phyloP scores from a whole-genome alignment of 2,113 vertebrate genomes.

The Macroglossus sobrinus region DNA sequence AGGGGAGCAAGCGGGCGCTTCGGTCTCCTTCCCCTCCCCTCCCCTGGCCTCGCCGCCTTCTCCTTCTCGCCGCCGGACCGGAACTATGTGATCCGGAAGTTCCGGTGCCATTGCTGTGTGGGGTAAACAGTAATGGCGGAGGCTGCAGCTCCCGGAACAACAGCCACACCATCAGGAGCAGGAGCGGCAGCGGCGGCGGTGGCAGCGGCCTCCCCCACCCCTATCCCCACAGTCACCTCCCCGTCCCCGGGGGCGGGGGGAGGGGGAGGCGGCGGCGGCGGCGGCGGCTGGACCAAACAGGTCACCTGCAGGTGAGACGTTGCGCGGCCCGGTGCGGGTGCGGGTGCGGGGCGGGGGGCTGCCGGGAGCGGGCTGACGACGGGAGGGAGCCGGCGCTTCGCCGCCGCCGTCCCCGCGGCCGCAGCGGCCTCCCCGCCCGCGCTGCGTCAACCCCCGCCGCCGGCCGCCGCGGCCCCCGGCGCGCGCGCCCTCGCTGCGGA shows the following conservation, averaged over 20 bases:
- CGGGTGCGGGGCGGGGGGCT: neutral
- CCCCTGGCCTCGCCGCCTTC: neutral
- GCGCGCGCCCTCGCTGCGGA: neutral
- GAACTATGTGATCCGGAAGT: constrained; percentile 86
- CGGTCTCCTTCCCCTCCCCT: neutral
- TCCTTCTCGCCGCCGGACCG: constrained; percentile 61
- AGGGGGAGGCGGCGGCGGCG: constrained; percentile 67
- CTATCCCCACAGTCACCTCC: constrained; percentile 59
- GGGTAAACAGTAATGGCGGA: constrained; percentile 88
- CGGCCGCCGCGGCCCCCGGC: neutral
- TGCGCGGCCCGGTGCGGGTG: neutral
- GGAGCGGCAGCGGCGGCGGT: constrained; percentile 72
- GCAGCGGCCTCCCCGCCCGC: neutral
- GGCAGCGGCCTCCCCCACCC: constrained; percentile 71
- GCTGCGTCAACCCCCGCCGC: neutral
- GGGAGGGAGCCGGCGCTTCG: neutral
- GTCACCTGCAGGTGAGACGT: constrained; percentile 83
- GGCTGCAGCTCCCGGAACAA: constrained; percentile 83
- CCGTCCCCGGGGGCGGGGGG: constrained; percentile 70
- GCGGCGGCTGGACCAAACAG: constrained; percentile 83
- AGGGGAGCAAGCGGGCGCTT: neutral
- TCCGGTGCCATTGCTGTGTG: constrained; percentile 81
- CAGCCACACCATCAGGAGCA: constrained; percentile 74
- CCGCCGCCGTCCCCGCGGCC: neutral
- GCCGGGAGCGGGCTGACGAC: neutral